phyloP scores from a whole-genome alignment of 2,797 vertebrate species.

The Phalloptychus januarius region DNA sequence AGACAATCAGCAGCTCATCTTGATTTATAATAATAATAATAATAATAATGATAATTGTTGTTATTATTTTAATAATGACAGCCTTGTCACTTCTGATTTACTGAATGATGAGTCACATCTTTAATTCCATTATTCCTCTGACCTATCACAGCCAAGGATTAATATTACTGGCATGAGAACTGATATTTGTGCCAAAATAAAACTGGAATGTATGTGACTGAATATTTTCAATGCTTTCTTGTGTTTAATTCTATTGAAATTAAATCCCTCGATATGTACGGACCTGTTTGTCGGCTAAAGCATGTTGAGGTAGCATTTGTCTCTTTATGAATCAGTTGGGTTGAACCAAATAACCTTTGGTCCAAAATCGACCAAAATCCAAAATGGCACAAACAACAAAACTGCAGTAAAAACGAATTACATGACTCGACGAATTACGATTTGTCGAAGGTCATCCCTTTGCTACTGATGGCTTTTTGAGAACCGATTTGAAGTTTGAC shows the following conservation, averaged over 20 bases:
- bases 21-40: not conserved
- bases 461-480: not conserved
- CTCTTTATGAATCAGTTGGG: not conserved
- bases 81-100: not conserved
- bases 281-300: not conserved
- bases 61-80: not conserved
- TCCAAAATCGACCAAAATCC: too few relatives aligned
- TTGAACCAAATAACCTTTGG: not conserved
- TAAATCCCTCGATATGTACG: not conserved
- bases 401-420: not conserved
- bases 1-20: not conserved
- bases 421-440: not conserved
- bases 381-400: not conserved
- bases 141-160: not conserved
- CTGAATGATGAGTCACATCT: not conserved
- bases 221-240: not conserved
- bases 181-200: not conserved
- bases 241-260: not conserved
- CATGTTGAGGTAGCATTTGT: not conserved
- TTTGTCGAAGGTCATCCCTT: not conserved
- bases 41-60: not conserved
- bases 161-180: not conserved
- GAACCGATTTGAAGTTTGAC: not conserved
- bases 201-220: not conserved
- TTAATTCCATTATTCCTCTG: not conserved